Conservation (phyloP, 2,797 vertebrate genomes). For the Psittacula derbiana region DNA sequence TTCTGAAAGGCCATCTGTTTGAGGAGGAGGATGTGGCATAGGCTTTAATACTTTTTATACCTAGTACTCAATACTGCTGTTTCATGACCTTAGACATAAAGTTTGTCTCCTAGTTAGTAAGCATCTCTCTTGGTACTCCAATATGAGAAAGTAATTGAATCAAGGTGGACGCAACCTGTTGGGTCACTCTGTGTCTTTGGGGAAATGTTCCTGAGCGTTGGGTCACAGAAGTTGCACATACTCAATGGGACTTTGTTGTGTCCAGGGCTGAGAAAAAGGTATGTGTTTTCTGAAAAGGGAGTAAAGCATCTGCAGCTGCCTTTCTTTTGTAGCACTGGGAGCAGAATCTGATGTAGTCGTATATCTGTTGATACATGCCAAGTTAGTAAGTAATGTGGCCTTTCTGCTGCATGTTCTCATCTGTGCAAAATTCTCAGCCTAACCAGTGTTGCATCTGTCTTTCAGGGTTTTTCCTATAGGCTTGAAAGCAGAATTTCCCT, state of each 20-base stretch:
- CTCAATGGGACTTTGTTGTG: not conserved
- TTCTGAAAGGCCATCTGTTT: slow-evolving; percentile 71
- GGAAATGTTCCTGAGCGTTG: not conserved
- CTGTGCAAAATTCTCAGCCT: not conserved
- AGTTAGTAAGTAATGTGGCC: not conserved
- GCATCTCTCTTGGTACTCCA: not conserved
- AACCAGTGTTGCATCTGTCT: not conserved
- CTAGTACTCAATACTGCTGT: slow-evolving; percentile 13
- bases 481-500: not conserved
- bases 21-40: slow-evolving; percentile 52
- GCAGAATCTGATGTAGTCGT: not conserved
- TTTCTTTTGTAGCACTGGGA: not conserved
- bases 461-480: not conserved
- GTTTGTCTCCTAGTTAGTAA: slow-evolving; percentile 26
- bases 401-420: not conserved
- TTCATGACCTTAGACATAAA: slow-evolving; percentile 56
- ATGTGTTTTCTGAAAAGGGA: not conserved
- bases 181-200: not conserved
- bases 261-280: not conserved
- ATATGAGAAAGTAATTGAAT: not conserved
- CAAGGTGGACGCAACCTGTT: not conserved
- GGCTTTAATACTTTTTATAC: slow-evolving; percentile 56
- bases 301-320: not conserved
- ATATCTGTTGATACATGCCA: not conserved
- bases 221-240: not conserved